A percentile compares a stretch with the other conserved stretches of the same genome.
These are phyloP conservation scores for Gobiocypris rarus DNA, from an alignment of 2,113 vertebrate species.

Conservation along the genomic window DNA sequence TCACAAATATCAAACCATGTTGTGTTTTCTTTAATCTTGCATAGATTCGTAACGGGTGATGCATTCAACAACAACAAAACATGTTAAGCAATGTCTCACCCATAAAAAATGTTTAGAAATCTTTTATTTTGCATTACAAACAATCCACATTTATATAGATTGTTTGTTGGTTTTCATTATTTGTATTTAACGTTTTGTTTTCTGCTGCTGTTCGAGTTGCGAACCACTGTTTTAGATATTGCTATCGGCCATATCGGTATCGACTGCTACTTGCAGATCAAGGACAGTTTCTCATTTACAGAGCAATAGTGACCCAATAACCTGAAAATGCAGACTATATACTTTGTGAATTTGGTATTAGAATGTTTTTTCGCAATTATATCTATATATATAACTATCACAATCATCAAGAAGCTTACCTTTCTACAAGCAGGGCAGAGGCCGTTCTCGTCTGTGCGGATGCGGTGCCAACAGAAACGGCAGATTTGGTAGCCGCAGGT, in stretches of 20 bases:
- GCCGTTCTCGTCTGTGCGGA: conserved; percentile 98
- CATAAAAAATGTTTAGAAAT: background rate
- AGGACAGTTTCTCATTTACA: background rate
- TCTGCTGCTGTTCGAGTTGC: background rate
- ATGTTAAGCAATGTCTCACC: background rate
- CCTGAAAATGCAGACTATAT: no score
- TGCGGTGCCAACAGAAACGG: conserved; percentile 99
- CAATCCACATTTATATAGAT: background rate
- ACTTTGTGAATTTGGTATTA: no score
- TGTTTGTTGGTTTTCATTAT: background rate
- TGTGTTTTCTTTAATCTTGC: background rate
- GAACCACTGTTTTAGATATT: conserved; percentile 1
- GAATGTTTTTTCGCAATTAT: no score
- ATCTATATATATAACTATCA: background rate
- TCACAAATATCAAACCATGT: background rate
- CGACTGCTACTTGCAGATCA: background rate
- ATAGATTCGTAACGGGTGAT: background rate
- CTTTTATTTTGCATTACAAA: background rate
- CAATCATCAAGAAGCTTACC: conserved; percentile 70
- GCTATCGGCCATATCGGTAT: background rate
- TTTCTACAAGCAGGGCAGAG: conserved; percentile 99
- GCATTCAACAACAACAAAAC: background rate
- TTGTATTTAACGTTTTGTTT: background rate
- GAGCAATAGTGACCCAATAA: background rate
- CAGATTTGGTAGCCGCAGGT: conserved; percentile 99